Evolutionary conservation across 1,140 invertebrate species (phyloP), one percentile per base, ranked within the genome.

Genomic region (Pseudomyrmex gracilis): DNA sequence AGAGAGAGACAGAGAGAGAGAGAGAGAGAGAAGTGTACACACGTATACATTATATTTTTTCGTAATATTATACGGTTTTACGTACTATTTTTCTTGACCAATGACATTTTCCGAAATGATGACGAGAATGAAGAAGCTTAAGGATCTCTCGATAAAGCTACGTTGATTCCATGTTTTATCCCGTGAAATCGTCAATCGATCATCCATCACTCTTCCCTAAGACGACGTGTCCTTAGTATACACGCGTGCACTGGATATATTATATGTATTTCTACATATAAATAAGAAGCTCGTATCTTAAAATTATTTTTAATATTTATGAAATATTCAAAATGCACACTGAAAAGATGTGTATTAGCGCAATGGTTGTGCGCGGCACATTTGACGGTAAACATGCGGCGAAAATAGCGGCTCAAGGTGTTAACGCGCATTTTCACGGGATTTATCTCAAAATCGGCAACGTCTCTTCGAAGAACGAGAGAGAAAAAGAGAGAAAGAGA

Each of bases 141-240:
- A 77, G 76, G 49, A 74, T 51, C 22, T 87, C 63, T 77, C 85
- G 66, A 83, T 82, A 93, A 94, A 93, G 92, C 92, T 90, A 76
- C 82, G 83, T 89, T 94, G 91, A 94, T 93, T 89, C 90, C 91
- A 90, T 89, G 88, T 82, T 84, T 94, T 93, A 94, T 94, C 92
- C 93, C 90, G 7, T 73, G 90, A 91, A 93, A 94, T 94, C 90
- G 87, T 87, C 89, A 86, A 93, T 93, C 93, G 91, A 94, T 94
- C 93, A 94, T 93, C 91, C 90, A 92, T 92, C 92, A 91, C 82
- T 87, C 87, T 87, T 90, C 77, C 85, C 74, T 83, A 85, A 88
- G 85, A 85, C 85, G 80, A 84, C 85, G 51, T 82, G 66, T 43
- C 74, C 58, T 71, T 47, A 12, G 76, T 58, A 20, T 60, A 60